These are phyloP conservation scores for Amphimallon solstitiale DNA, from an alignment of 2,888 invertebrate species.

Conservation along the genomic window DNA sequence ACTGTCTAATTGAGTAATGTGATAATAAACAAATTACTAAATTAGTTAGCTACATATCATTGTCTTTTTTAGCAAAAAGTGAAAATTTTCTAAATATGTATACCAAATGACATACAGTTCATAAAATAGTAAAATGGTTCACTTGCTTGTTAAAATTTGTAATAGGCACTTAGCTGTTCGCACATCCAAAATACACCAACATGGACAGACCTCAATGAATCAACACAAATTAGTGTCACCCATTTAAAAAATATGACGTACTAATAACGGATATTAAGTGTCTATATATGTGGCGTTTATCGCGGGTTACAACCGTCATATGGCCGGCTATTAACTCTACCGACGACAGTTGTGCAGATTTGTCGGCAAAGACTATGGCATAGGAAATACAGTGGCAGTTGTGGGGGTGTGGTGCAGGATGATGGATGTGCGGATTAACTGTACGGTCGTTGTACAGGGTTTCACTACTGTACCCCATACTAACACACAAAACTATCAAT, in stretches of 20 bases:
- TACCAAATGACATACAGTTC: no score
- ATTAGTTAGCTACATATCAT: no score
- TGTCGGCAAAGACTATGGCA: constrained; percentile 42
- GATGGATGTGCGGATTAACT: constrained; percentile 46
- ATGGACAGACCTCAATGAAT: constrained; percentile 21
- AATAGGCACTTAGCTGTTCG: no score
- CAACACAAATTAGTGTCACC: constrained; percentile 34
- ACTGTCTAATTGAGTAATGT: no score
- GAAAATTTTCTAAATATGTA: no score
- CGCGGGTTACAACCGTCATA: constrained; percentile 43
- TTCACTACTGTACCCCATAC: background rate
- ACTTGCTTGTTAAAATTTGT: no score
- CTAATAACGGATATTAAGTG: constrained; percentile 45
- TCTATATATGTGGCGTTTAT: constrained; percentile 41
- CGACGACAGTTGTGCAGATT: constrained; percentile 51
- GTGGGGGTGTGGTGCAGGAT: constrained; percentile 51
- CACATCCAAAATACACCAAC: no score
- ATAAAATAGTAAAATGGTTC: no score
- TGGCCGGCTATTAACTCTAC: constrained; percentile 45
- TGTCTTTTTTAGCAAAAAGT: no score
- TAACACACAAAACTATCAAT: constrained; percentile 21
- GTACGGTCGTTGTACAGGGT: constrained; percentile 1
- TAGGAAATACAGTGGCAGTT: constrained; percentile 48
- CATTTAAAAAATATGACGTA: constrained; percentile 39
- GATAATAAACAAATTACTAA: no score